Conservation (phyloP, 2,888 invertebrate genomes). For the Leucophenga montana region DNA sequence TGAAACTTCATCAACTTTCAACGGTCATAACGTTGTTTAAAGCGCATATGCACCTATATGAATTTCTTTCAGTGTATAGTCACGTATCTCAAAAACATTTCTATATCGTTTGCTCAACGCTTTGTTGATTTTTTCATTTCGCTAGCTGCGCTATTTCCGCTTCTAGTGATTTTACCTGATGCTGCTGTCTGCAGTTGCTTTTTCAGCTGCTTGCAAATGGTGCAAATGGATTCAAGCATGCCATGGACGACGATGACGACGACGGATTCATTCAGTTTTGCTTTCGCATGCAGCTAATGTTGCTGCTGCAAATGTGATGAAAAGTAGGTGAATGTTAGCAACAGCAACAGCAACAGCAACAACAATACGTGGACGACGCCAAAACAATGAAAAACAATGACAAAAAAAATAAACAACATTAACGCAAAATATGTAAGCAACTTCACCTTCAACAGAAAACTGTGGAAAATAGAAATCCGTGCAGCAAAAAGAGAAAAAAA, state of each 20-base stretch:
- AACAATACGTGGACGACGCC: slow-evolving; percentile 33
- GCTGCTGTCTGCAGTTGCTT: slow-evolving; percentile 18
- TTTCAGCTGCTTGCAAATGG: slow-evolving; percentile 52
- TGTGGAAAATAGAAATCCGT: slow-evolving; percentile 13
- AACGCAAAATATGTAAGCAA: slow-evolving; percentile 44
- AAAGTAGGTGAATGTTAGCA: slow-evolving; percentile 49
- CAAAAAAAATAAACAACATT: slow-evolving; percentile 63
- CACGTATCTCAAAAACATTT: too few relatives aligned
- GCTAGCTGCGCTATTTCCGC: slow-evolving; percentile 31
- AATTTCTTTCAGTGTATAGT: slow-evolving; percentile 37
- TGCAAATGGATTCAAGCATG: slow-evolving; percentile 36
- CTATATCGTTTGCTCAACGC: slow-evolving; percentile 33
- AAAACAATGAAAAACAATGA: slow-evolving; percentile 57
- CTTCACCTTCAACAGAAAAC: slow-evolving; percentile 13
- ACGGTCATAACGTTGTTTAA: too few relatives aligned
- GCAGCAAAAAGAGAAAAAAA: slow-evolving; percentile 21
- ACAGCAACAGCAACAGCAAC: slow-evolving; percentile 21
- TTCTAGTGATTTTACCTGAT: slow-evolving; percentile 35
- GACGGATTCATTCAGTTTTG: slow-evolving; percentile 40
- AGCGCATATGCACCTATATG: too few relatives aligned
- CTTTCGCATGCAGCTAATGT: slow-evolving; percentile 38
- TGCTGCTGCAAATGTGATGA: slow-evolving; percentile 42
- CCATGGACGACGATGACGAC: too few relatives aligned
- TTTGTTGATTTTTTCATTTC: slow-evolving; percentile 29
- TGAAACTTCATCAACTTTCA: too few relatives aligned